Evolutionary conservation across 2,113 vertebrate species (phyloP).

Genomic region (Leuciscus idus): DNA sequence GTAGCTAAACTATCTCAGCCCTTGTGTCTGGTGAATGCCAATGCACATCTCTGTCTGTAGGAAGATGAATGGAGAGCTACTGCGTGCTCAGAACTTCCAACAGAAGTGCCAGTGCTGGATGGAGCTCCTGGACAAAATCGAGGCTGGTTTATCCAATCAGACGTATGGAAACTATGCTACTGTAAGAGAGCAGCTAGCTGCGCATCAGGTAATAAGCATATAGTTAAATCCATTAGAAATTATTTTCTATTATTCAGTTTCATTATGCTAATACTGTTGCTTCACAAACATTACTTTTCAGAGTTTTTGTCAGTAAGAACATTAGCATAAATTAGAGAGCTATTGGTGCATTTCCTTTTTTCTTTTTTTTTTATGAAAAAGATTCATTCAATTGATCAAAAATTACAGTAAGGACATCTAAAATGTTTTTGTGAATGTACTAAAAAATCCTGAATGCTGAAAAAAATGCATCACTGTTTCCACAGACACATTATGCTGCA

Average conservation of each 20-base stretch:
- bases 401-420: no score
- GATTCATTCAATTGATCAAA: no score
- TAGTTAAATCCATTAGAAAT: neutral
- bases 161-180: conserved; percentile 66
- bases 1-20: neutral
- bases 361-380: no score
- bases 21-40: neutral
- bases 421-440: no score
- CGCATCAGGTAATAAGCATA: conserved; percentile 79
- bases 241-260: neutral
- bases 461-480: no score
- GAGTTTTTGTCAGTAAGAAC: no score
- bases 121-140: conserved; percentile 78
- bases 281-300: neutral
- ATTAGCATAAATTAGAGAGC: no score
- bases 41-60: conserved; percentile 55
- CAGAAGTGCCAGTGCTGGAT: conserved; percentile 79
- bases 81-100: conserved; percentile 76
- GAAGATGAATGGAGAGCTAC: conserved; percentile 69
- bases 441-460: no score
- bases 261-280: neutral
- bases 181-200: conserved; percentile 78
- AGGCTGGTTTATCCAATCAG: conserved; percentile 63
- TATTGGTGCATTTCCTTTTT: no score
- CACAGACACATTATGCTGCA: no score